Evolutionary conservation across 2,113 vertebrate species (phyloP), one percentile per base, ranked within the genome.

Genomic region (Amia ocellicauda): DNA sequence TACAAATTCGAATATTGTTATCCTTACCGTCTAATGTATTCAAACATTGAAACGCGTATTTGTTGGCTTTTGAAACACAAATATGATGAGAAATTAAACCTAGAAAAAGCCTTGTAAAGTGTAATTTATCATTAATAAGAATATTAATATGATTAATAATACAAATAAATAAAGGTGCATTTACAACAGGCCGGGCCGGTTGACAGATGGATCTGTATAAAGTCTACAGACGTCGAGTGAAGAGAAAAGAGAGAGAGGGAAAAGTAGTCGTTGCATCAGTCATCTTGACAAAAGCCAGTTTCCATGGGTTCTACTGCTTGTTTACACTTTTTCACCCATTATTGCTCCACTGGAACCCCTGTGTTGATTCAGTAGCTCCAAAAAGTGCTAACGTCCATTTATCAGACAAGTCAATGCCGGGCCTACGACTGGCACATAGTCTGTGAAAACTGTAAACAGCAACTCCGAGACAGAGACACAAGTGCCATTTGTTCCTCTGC

Each of bases 261-360:
- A 23, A 60, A 68, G 52, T 41, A 52, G 13, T 62, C 69, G 76
- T n/a, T n/a, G n/a, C 76, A 91, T 88, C 86, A 87, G 92, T 93
- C 85, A 93, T 83, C 79, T 74, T 81, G 78, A 91, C 79, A 82
- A 80, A 89, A 91, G 90, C 83, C 92, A 89, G 91, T 89, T 83
- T 78, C 71, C 83, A 72, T 76, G 85, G 86, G 85, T 84, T 78
- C 80, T 54, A 74, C 66, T 47, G 79, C 82, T 76, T 86, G 95
- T 97, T 97, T 96, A 96, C 94, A 92, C 93, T 95, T 93, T 94
- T 95, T 91, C 89, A 82, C 86, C 90, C 90, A 93, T 96, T 93
- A 94, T 94, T 94, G 90, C 85, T 78, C 86, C 82, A 79, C 82
- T 83, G 88, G 86, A 81, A 80, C 82, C 80, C 78, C 80, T 90